Evolutionary conservation across 2,888 invertebrate species (phyloP), one percentile per base, ranked within the genome.

Genomic region (Agrochola circellaris): DNA sequence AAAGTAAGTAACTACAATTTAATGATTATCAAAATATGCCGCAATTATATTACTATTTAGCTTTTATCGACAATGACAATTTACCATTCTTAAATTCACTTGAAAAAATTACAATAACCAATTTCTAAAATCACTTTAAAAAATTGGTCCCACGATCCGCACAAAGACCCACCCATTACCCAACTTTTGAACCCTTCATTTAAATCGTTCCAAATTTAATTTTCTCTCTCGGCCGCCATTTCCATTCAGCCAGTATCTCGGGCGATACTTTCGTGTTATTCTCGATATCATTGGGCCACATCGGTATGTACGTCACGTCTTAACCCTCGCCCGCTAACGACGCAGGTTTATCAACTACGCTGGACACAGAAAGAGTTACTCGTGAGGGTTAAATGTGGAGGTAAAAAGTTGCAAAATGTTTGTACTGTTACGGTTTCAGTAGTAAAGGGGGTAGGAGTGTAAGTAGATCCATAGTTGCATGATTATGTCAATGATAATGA

Each of bases 271-370:
- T 87, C 78, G 45, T 83, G 84, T 88, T 88, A 82, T 82, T 85
- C 85, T 79, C 86, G 79, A 88, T 88, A 85, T 87, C 81, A 83
- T 86, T 79, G 71, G 81, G 42, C 65, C 60, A 23, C 79, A 85
- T 88, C 77, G 30, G 84, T 79, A 92, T 87, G 88, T 80, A 73
- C 77, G 87, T 90, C 92, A 92, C 92, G 92, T 88, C 75, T 86
- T 81, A 80, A 78, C 88, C 88, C 88, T 84, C 79, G 84, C 80
- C 64, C 73, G 85, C 89, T 91, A 91, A 91, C 90, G 89, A 90
- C 81, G 74, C 70, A 68, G 85, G 77, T 89, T 89, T 90, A 90
- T 89, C 90, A 89, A 87, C 87, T 84, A 74, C 84, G 74, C 85
- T 76, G 82, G 84, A 75, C 82, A 77, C 73, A 75, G 79, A 84